phyloP scores from a whole-genome alignment of 2,113 vertebrate species.

The Procavia capensis region DNA sequence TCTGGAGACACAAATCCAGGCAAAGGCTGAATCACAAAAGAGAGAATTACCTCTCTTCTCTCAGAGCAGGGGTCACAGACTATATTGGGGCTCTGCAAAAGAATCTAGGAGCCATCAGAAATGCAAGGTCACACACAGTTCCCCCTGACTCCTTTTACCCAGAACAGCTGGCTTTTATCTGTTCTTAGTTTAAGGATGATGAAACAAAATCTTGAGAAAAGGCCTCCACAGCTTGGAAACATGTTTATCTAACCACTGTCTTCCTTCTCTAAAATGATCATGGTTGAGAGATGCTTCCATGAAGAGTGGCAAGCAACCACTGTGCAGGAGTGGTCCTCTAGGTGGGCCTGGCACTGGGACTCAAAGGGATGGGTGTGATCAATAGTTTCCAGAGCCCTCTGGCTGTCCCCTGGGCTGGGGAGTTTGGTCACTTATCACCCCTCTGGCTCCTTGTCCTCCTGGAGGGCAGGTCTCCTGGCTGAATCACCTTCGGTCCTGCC shows the following conservation, averaged over 20 bases:
- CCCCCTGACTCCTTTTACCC: no score
- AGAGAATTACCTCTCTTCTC: neutral
- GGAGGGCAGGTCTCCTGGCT: constrained; percentile 17
- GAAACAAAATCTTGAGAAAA: neutral
- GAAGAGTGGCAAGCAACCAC: neutral
- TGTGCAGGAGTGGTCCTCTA: neutral
- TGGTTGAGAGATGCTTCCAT: neutral
- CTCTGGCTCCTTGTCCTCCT: constrained; percentile 12
- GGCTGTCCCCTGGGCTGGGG: neutral
- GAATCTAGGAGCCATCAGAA: neutral
- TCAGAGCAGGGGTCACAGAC: neutral
- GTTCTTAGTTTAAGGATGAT: neutral
- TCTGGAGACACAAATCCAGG: neutral
- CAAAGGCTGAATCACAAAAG: neutral
- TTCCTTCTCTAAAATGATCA: constrained; percentile 5
- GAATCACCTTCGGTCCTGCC: constrained; percentile 55
- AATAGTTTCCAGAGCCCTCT: neutral
- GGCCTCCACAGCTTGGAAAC: neutral
- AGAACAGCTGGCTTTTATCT: no score
- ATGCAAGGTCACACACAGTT: neutral
- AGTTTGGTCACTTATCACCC: neutral
- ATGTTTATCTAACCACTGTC: neutral
- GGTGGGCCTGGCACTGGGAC: neutral
- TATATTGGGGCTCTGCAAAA: neutral
- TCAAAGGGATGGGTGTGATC: neutral